Conservation (phyloP, 2,888 invertebrate genomes). For the Ochropleura leucogaster region DNA sequence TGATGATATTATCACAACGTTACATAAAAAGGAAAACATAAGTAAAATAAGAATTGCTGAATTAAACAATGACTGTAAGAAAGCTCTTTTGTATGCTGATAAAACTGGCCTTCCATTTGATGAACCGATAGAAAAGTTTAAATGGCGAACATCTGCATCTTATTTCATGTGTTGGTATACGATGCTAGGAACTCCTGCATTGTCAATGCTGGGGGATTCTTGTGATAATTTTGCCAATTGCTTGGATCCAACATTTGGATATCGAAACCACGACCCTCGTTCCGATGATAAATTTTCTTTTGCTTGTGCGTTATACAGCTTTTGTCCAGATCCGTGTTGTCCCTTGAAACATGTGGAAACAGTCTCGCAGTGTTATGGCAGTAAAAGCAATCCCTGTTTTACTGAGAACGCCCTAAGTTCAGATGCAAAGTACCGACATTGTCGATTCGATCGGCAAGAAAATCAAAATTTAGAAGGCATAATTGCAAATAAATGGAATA, state of each 20-base stretch:
- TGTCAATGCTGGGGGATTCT: conserved; percentile 88
- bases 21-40: conserved; percentile 78
- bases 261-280: conserved; percentile 89
- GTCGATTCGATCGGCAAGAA: conserved; percentile 76
- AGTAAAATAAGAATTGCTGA: conserved; percentile 45
- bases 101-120: conserved; percentile 88
- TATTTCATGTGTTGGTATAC: conserved; percentile 93
- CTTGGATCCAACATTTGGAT: conserved; percentile 81
- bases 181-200: conserved; percentile 87
- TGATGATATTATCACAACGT: conserved; percentile 88
- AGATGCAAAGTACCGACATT: conserved; percentile 57
- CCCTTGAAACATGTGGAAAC: conserved; percentile 84
- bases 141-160: conserved; percentile 91
- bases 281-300: conserved; percentile 89
- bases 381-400: conserved; percentile 89
- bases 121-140: conserved; percentile 90
- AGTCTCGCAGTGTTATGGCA: conserved; percentile 83
- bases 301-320: conserved; percentile 91
- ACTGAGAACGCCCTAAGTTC: conserved; percentile 71
- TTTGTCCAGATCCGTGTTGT: conserved; percentile 93
- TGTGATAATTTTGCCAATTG: conserved; percentile 92
- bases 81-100: conserved; percentile 82
- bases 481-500: conserved; percentile 91
- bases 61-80: conserved; percentile 86
- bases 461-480: conserved; percentile 87